Evolutionary conservation across 2,888 invertebrate species (phyloP).

Genomic region (Drosophila nigritarsus): DNA sequence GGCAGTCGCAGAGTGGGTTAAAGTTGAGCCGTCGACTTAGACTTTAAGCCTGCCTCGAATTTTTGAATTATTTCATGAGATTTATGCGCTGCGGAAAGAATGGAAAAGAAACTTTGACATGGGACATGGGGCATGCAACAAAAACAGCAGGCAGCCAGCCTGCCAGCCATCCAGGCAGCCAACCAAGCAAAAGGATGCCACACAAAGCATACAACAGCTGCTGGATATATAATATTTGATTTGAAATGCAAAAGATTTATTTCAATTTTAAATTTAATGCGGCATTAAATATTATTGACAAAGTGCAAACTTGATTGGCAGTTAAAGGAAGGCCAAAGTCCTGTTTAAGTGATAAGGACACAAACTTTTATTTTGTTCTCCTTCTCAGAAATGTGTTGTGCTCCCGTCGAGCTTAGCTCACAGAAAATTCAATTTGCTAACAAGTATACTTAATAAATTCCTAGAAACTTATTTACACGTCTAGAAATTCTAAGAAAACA

Average conservation of each 20-base stretch:
- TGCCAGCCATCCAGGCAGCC: constrained; percentile 13
- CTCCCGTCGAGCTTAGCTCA: not conserved
- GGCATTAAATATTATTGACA: constrained; percentile 16
- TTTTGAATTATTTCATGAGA: constrained; percentile 60
- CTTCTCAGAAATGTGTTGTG: not conserved
- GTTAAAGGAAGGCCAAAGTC: not conserved
- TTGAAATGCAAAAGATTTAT: constrained; percentile 35
- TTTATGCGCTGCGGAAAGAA: constrained; percentile 39
- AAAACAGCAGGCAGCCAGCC: too few relatives aligned
- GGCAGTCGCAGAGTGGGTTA: constrained; percentile 49
- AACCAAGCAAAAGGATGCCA: constrained; percentile 1
- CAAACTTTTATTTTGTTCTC: too few relatives aligned
- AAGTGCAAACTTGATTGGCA: constrained; percentile 43
- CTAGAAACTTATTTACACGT: not conserved
- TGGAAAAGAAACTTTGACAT: constrained; percentile 23
- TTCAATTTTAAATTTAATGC: constrained; percentile 26
- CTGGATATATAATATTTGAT: constrained; percentile 55
- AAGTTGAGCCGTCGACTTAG: constrained; percentile 57
- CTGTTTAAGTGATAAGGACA: not conserved
- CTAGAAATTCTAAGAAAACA: too few relatives aligned
- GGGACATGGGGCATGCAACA: constrained; percentile 9
- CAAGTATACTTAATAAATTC: not conserved
- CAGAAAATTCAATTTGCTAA: not conserved
- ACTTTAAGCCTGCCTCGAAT: constrained; percentile 58
- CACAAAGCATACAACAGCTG: constrained; percentile 21